Percentiles rank a stretch among this genome's conserved stretches.
These are phyloP conservation scores for Tribolium madens DNA, from an alignment of 1,140 invertebrate genomes.

Conservation along the genomic window DNA sequence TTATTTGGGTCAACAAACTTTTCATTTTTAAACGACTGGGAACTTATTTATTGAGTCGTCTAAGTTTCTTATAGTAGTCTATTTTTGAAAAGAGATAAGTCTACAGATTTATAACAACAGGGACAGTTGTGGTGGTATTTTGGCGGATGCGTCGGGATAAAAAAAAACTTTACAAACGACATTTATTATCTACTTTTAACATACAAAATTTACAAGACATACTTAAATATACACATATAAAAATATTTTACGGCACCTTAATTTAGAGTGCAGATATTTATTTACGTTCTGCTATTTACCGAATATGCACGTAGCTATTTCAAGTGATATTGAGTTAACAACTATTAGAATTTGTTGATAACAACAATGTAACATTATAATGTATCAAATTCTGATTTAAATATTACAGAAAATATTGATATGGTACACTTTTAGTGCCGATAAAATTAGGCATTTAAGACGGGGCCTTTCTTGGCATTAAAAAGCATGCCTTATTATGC, in stretches of 20 bases:
- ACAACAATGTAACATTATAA: neutral
- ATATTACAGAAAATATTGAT: neutral
- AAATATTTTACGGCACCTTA: slow-evolving; percentile 41
- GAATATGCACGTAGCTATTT: neutral
- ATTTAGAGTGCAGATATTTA: slow-evolving; percentile 19
- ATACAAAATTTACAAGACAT: slow-evolving; percentile 44
- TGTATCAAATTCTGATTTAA: neutral
- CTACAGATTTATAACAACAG: no score
- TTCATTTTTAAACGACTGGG: neutral
- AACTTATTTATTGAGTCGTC: neutral
- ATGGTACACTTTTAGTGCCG: neutral
- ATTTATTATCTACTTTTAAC: slow-evolving; percentile 28
- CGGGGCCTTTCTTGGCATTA: no score
- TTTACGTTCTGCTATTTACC: neutral
- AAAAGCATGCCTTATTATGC: no score
- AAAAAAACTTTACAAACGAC: slow-evolving; percentile 13
- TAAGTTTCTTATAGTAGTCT: slow-evolving; percentile 16
- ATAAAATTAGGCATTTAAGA: neutral
- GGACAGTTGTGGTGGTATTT: neutral
- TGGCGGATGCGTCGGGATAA: neutral
- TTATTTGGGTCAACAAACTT: slow-evolving; percentile 15
- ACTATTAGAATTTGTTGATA: no score
- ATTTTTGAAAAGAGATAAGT: no score
- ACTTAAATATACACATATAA: slow-evolving; percentile 40
- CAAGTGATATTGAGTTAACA: neutral